Evolutionary conservation across 2,113 vertebrate species (phyloP), one percentile per base, ranked within the genome.

Genomic region (Cyprinodon tularosa): DNA sequence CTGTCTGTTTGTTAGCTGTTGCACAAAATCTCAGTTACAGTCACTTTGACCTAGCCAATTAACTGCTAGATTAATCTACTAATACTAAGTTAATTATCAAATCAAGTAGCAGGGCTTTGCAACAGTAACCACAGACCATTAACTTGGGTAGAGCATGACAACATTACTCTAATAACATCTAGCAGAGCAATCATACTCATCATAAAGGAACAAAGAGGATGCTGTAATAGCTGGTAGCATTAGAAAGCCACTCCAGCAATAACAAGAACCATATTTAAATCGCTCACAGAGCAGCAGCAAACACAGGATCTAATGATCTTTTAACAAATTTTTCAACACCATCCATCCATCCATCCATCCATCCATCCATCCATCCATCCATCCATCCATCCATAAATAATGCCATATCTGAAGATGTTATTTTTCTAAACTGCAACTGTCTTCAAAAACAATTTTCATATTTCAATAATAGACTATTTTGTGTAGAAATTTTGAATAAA

Each of bases 21-120:
- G 14, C 63, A 57, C 73, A 79, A 81, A 81, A 62, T 73, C 72
- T 78, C 72, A 77, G 53, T 82, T 80, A 76, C 44, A 86, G 81
- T 86, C 74, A 71, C 68, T 84, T 81, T 89, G 87, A 87, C 86
- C 85, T 66, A 48, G 59, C 15, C 73, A 75, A 89, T 90, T 86
- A 87, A 80, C 86, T 87, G 88, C 78, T 84, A 84, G 81, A 89
- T 90, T 84, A 89, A 89, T 89, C 87, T 85, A 79, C 84, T 83
- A 83, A 91, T 82, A 84, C 77, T 82, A 87, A 87, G 86, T 87
- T 82, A 90, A 83, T 85, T 76, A 91, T 89, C 87, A 38, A 86
- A 83, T 89, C 82, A 83, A 80, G 83, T 72, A 78, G 64, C 78
- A 68, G 84, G 68, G 81, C 84, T 84, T 74, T 45, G 82, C 68